Evolutionary conservation across 2,113 vertebrate species (phyloP), one percentile per base, ranked within the genome.

Genomic region (Crotalus viridis): DNA sequence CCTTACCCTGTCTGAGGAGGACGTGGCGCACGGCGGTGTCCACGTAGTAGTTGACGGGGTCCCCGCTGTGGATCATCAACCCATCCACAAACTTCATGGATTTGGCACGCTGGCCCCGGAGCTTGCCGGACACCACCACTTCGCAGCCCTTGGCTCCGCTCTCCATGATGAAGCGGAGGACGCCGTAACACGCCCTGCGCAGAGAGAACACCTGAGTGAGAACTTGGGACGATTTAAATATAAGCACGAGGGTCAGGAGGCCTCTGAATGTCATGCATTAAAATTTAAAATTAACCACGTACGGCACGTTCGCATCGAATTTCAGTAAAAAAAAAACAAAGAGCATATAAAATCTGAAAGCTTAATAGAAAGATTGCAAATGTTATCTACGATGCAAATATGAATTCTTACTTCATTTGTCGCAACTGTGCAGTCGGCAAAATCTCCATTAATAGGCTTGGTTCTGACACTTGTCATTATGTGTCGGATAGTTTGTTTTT

Each of bases 71-170:
- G 97, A 99, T 99, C 99, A 99, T 99, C 97, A 99, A 95, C 12
- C 99, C 99, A 4, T 99, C 99, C 96, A 99, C 99, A 17, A 99
- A 99, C 96, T 99, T 99, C 99, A 99, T 99, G 98, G 99, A 99
- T 69, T 99, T 99, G 94, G 99, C 99, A 81, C 99, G 98, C 98
- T 99, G 99, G 56, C 99, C 99, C 90, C 99, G 96, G 89, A 99
- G 99, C 74, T 99, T 99, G 19, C 99, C 99, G 0, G 99, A 99
- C 57, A 99, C 99, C 0, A 99, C 99, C 0, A 99, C 99, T 96
- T 99, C 99, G 0, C 99, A 99, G 74, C 99, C 99, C 96, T 99
- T 99, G 90, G 99, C 99, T 0, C 99, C 99, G 0, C 99, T 99
- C 97, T 99, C 99, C 99, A 99, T 99, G 97, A 99, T 99, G 98